Conservation (phyloP, 2,888 invertebrate species). For the Oxycera nigricornis region DNA sequence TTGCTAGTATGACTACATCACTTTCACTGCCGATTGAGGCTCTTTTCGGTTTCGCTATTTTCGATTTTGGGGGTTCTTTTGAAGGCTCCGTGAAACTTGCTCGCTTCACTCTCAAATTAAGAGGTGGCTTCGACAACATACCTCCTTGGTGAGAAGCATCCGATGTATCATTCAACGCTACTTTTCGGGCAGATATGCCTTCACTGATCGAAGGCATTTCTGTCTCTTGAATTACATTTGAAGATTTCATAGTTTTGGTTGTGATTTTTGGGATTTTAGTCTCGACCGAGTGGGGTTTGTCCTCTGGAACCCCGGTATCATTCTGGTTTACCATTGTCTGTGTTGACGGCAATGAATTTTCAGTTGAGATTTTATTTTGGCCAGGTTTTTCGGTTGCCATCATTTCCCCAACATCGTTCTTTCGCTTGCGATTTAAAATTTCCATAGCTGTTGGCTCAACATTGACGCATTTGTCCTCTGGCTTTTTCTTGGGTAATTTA, state of each 20-base stretch:
- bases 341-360: not conserved
- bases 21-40: constrained; percentile 30
- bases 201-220: no score
- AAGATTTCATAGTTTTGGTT: not conserved
- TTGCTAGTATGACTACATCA: not conserved
- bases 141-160: not conserved
- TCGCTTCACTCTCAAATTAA: not conserved
- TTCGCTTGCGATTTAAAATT: not conserved
- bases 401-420: not conserved
- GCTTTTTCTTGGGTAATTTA: not conserved
- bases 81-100: not conserved
- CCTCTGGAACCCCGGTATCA: no score
- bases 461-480: not conserved
- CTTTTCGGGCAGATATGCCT: no score
- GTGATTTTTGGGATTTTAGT: not conserved
- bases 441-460: not conserved
- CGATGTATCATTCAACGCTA: not conserved
- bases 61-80: not conserved
- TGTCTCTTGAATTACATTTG: not conserved
- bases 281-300: not conserved
- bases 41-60: not conserved
- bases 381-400: not conserved
- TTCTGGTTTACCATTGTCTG: no score
- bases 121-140: not conserved
- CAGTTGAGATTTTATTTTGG: not conserved